Conservation (phyloP, 2,113 vertebrate genomes). For the Cyprinodon tularosa region DNA sequence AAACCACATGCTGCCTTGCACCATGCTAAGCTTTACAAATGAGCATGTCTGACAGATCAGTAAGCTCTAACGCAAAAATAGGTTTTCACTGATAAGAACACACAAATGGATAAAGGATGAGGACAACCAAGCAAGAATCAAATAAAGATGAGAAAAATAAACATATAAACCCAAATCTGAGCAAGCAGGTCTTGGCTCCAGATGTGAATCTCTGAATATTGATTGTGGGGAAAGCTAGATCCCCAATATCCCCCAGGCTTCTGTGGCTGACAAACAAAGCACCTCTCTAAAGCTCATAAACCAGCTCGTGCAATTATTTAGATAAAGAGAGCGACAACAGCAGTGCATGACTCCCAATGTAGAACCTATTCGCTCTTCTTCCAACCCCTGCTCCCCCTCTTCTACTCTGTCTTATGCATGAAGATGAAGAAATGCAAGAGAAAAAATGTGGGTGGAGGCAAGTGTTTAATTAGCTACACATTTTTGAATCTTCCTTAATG, state of each 20-base stretch:
- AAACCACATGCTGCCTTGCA: constrained; percentile 40
- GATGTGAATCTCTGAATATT: constrained; percentile 96
- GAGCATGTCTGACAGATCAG: constrained; percentile 40
- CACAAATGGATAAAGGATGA: constrained; percentile 43
- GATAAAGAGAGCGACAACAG: constrained; percentile 80
- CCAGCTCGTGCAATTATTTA: constrained; percentile 84
- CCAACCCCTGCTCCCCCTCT: constrained; percentile 56
- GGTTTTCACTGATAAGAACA: constrained; percentile 49
- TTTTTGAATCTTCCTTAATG: constrained; percentile 95
- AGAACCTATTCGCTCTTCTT: constrained; percentile 75
- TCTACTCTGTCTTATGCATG: constrained; percentile 60
- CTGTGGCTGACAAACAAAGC: constrained; percentile 81
- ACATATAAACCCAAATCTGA: constrained; percentile 79
- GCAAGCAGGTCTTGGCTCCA: constrained; percentile 84
- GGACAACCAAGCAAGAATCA: constrained; percentile 49
- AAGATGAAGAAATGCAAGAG: constrained; percentile 61
- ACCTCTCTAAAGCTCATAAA: constrained; percentile 78
- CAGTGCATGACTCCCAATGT: constrained; percentile 77
- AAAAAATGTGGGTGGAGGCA: constrained; percentile 52
- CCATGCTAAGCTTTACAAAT: constrained; percentile 47
- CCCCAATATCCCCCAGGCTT: constrained; percentile 83
- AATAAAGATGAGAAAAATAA: constrained; percentile 44
- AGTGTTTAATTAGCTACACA: constrained; percentile 92
- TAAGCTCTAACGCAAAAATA: constrained; percentile 43
- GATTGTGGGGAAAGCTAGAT: constrained; percentile 83